Percentiles rank a stretch among this genome's conserved stretches.
Conservation (phyloP, 2,797 vertebrate species). For the Alexandromys oeconomus region DNA sequence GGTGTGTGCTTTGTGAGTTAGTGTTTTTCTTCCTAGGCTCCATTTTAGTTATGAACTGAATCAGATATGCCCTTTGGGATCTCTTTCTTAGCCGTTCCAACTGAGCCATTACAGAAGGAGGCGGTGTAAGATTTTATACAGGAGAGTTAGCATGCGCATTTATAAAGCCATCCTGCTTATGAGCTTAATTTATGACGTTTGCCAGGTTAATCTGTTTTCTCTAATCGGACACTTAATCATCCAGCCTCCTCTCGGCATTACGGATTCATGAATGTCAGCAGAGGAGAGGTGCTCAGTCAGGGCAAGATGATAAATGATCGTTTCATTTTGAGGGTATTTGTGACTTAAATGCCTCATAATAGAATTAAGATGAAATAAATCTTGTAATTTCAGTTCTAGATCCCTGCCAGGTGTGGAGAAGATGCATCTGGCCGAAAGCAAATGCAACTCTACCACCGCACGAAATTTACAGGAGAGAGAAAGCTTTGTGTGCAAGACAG, state of each 20-base stretch:
- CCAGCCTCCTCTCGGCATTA: conserved; percentile 67
- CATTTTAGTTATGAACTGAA: conserved; percentile 30
- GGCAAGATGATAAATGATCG: conserved; percentile 75
- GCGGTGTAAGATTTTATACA: conserved; percentile 69
- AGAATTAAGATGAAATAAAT: conserved; percentile 81
- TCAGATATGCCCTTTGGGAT: not conserved
- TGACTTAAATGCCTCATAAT: conserved; percentile 80
- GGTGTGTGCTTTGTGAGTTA: conserved; percentile 3
- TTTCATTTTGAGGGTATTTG: conserved; percentile 75
- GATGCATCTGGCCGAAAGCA: conserved; percentile 54
- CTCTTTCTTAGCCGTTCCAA: conserved; percentile 15
- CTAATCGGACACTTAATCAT: conserved; percentile 84
- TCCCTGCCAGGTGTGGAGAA: conserved; percentile 68
- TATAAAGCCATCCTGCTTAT: conserved; percentile 77
- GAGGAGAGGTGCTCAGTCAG: conserved; percentile 67
- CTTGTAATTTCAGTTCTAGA: conserved; percentile 73
- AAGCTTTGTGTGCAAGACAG: not conserved
- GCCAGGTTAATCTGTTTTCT: conserved; percentile 84
- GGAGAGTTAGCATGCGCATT: conserved; percentile 71
- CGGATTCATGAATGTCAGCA: conserved; percentile 76
- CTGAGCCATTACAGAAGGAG: conserved; percentile 71
- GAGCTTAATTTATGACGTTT: conserved; percentile 81
- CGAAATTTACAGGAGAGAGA: conserved; percentile 39
- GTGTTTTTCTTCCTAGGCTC: conserved; percentile 13
- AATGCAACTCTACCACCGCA: conserved; percentile 29